Base-by-base conservation (phyloP, 2,797 vertebrate species). In the Gouania willdenowi region DNA sequence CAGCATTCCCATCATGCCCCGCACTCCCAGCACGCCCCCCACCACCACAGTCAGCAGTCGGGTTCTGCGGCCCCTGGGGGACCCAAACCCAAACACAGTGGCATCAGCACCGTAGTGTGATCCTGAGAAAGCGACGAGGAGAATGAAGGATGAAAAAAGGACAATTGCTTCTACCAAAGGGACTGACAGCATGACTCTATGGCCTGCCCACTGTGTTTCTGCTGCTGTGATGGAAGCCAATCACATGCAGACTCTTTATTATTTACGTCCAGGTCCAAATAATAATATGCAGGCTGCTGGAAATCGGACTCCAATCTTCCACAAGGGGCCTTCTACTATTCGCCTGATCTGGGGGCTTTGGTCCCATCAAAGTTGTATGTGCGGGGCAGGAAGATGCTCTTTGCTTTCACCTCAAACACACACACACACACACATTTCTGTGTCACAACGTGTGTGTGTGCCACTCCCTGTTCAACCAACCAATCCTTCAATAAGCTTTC, bases 31-130 rank as follows among this genome's bases (percentile, higher is more conserved):
- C 88, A 84, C 10, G 85, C 86, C 1, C 71, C 85, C 0, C 83
- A 81, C 66, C 86, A 85, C 67, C 86, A 87, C 69, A 63, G 66
- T 50, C 85, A 91, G 8, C 89, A 90, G 33, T 82, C 87, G 33
- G 78, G 85, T 31, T 39, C 82, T n/a, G n/a, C n/a, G 35, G 79
- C 68, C 1, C 83, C 91, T 16, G 56, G 90, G 59, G 88, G 89
- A 79, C 78, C 90, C 75, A 97, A 98, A 87, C 82, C 90, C 74
- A 97, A 96, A 81, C 92, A 95, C 88, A 96, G 94, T 25, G 94
- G 93, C 75, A 96, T 98, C 89, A 97, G 94, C 91, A 98, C 94
- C 59, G 88, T 97, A 79, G 94, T 97, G 87, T 97, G 94, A 86
- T 52, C 63, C 58, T 70, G 26, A 25, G 50, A 33, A 18, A 15